Conservation (phyloP, 1,140 invertebrate genomes). For the Steinernema feltiae region DNA sequence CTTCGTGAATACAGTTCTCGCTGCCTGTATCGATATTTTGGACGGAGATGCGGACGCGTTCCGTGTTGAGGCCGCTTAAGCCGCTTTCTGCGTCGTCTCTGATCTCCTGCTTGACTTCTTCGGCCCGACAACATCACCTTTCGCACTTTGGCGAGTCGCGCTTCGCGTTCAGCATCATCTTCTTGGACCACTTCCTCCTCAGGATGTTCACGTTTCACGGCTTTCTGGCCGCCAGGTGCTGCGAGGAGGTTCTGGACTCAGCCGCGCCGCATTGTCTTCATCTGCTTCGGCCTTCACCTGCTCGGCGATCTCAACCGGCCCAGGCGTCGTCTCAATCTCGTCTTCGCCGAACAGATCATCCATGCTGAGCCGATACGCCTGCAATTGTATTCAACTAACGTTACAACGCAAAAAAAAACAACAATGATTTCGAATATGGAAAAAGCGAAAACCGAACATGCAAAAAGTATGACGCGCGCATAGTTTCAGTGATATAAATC, state of each 20-base stretch:
- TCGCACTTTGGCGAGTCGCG: not conserved
- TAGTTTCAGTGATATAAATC: too few relatives aligned
- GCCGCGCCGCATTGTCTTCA: not conserved
- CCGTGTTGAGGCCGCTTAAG: not conserved
- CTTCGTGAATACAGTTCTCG: conserved; percentile 54
- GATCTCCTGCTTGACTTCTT: conserved; percentile 1
- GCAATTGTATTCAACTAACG: not conserved
- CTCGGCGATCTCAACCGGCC: not conserved
- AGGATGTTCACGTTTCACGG: not conserved
- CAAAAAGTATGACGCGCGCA: too few relatives aligned
- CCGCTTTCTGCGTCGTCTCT: not conserved
- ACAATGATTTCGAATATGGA: too few relatives aligned
- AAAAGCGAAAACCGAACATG: too few relatives aligned
- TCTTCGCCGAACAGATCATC: not conserved
- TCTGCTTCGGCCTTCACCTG: not conserved
- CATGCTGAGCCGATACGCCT: not conserved
- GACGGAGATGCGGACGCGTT: not conserved
- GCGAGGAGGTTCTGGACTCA: not conserved
- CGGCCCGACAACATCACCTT: not conserved
- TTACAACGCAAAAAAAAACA: too few relatives aligned
- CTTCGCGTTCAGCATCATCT: not conserved
- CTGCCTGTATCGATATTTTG: conserved; percentile 28
- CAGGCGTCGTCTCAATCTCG: not conserved
- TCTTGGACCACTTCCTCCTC: not conserved
- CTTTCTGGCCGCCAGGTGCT: not conserved